These are phyloP conservation scores for Athalia rosae DNA, from an alignment of 2,888 invertebrate species.

Conservation along the genomic window DNA sequence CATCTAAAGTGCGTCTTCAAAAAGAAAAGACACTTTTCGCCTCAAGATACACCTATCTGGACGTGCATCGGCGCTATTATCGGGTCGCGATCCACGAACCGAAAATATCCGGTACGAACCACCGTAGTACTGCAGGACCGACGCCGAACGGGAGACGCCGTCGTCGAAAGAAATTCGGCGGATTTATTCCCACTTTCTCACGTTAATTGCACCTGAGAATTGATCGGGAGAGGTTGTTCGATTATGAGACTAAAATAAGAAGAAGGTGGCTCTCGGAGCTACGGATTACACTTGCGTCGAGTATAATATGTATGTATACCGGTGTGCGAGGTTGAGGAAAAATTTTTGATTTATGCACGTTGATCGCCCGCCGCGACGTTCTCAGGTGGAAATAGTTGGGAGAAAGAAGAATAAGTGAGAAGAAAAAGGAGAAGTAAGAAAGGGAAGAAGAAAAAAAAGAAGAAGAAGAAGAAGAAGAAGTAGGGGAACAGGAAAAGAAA, in stretches of 20 bases:
- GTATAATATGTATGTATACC: too few relatives aligned
- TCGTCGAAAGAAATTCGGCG: background rate
- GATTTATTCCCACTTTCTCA: background rate
- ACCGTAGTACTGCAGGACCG: background rate
- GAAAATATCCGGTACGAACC: conserved; percentile 46
- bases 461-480: background rate
- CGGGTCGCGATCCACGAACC: conserved; percentile 46
- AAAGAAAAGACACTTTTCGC: conserved; percentile 47
- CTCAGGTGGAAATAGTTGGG: conserved; percentile 38
- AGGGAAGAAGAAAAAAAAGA: background rate
- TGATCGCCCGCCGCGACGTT: conserved; percentile 44
- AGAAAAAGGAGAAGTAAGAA: background rate
- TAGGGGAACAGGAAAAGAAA: background rate
- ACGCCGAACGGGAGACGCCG: background rate
- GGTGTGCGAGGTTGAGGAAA: conserved; percentile 24
- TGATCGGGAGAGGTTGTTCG: too few relatives aligned
- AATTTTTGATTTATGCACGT: conserved; percentile 40
- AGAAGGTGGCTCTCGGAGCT: conserved; percentile 11
- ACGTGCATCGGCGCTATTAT: conserved; percentile 46
- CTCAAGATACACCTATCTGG: conserved; percentile 45
- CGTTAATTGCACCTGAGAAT: background rate
- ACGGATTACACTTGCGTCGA: too few relatives aligned
- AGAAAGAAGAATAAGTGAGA: background rate
- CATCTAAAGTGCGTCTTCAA: conserved; percentile 63
- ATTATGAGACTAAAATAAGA: background rate